Evolutionary conservation across 2,797 vertebrate species (phyloP).

Genomic region (Percopsis omiscomaycus): DNA sequence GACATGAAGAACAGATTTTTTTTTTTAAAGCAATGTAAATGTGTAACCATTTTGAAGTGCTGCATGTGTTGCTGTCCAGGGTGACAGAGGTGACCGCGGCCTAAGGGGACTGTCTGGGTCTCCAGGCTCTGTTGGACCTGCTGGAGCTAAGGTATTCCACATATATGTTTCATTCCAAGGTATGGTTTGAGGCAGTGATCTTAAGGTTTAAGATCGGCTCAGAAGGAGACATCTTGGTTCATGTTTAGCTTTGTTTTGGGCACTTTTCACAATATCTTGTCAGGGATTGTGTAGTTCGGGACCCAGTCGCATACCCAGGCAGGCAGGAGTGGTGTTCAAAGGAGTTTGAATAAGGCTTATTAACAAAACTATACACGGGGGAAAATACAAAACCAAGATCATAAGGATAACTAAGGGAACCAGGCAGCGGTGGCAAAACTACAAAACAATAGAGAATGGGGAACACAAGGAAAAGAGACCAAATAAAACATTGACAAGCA

Average conservation of each 20-base stretch:
- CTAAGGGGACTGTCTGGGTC: slow-evolving; percentile 75
- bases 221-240: neutral
- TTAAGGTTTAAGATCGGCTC: slow-evolving; percentile 4
- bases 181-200: no score
- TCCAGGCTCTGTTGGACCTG: slow-evolving; percentile 72
- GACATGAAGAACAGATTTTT: no score
- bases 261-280: neutral
- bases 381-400: no score
- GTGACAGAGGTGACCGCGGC: slow-evolving; percentile 84
- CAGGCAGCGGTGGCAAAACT: no score
- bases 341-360: no score
- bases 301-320: no score
- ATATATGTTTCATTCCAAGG: neutral
- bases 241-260: neutral
- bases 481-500: no score
- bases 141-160: slow-evolving; percentile 82
- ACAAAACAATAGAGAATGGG: no score
- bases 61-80: slow-evolving; percentile 66
- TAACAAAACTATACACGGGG: no score
- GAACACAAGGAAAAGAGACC: no score
- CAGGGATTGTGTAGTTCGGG: neutral
- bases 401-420: no score
- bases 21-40: neutral
- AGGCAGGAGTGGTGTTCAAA: no score
- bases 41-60: neutral